Base-by-base conservation (phyloP, 2,797 vertebrate genomes). In the Furcifer pardalis region DNA sequence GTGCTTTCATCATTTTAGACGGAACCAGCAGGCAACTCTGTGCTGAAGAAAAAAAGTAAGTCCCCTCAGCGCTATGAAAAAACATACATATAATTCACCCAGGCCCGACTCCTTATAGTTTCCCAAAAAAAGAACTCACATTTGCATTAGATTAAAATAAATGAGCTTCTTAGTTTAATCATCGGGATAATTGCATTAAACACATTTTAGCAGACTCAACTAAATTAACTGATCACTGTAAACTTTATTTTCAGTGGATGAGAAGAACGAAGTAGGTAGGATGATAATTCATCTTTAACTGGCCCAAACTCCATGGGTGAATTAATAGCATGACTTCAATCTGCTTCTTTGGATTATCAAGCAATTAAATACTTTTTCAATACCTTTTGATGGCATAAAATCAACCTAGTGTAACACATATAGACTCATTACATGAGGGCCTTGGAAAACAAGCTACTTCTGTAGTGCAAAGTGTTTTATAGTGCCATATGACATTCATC, bases 1-100 rank as follows among this genome's bases (percentile, higher is more conserved):
- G 87, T 89, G 84, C 93, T 95, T 95, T 95, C 93, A 95, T 95
- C 84, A 88, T 94, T 95, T 92, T 88, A 85, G 81, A 90, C 94
- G 94, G 90, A 90, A 93, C 82, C 82, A 84, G 85, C 85, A 93
- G 89, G 87, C 93, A 94, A 42, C 90, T 90, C 88, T 59, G 86
- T 88, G 89, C 89, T 21, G 40, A 86, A 90, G 88, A 91, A 92
- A 91, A 76, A 65, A 9, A 2, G 56, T 46, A 52, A 90, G 89
- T 63, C 89, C 91, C 86, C 85, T 87, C 63, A 68, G 80, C 80
- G 89, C 90, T 87, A 87, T 65, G 68, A 60, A 85, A 92, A 92
- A 91, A 85, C 19, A 35, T 92, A 82, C 78, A 84, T 46, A 86
- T 75, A 84, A 84, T 89, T 92, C 83, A 90, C 83, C 56, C 56